phyloP scores from a whole-genome alignment of 2,113 vertebrate species.

The Notarius quadriscutis region DNA sequence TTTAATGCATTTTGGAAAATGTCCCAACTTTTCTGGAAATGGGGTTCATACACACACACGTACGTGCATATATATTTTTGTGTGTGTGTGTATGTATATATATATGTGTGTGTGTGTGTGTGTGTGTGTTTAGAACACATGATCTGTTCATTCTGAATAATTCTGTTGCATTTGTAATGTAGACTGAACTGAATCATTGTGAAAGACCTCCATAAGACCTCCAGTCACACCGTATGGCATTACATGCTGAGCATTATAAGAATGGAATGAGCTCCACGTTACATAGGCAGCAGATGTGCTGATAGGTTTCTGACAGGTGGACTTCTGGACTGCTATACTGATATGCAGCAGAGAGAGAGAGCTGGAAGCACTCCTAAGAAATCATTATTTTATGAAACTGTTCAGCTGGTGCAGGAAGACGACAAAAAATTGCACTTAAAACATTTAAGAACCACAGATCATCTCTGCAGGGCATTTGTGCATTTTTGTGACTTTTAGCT shows the following conservation, averaged over 20 bases:
- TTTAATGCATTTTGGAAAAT: no score
- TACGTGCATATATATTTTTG: no score
- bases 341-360: neutral
- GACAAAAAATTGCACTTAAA: neutral
- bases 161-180: neutral
- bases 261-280: neutral
- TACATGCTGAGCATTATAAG: neutral
- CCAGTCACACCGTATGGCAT: neutral
- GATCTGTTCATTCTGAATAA: neutral
- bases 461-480: slow-evolving; percentile 19
- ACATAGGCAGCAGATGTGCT: slow-evolving; percentile 13
- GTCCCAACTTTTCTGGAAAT: neutral
- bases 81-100: no score
- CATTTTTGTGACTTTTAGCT: slow-evolving; percentile 29
- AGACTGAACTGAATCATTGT: neutral
- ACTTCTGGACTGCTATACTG: neutral
- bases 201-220: neutral
- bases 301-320: slow-evolving; percentile 20
- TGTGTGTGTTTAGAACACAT: neutral
- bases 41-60: no score
- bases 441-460: neutral
- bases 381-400: neutral
- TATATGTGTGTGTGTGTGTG: no score
- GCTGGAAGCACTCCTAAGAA: neutral
- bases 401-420: neutral